These are phyloP conservation scores for Campoplex nolae DNA, from an alignment of 2,888 invertebrate species.

Conservation along the genomic window DNA sequence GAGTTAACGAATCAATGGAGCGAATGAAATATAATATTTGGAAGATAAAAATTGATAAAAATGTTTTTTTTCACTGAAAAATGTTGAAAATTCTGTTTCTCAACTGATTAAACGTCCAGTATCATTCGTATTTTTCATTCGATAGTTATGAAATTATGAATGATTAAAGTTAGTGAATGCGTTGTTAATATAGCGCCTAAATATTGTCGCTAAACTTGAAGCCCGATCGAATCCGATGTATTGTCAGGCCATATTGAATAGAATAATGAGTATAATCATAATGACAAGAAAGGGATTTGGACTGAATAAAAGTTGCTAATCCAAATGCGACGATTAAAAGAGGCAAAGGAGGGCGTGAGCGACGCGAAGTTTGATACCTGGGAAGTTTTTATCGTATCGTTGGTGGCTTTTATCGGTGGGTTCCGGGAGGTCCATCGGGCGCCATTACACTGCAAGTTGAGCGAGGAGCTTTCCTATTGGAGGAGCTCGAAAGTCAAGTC, in stretches of 20 bases:
- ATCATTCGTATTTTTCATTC: neutral
- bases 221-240: neutral
- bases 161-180: neutral
- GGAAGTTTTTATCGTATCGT: slow-evolving; percentile 38
- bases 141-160: neutral
- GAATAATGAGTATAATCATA: neutral
- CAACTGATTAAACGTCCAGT: neutral
- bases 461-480: slow-evolving; percentile 45
- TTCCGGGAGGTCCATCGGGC: slow-evolving; percentile 68
- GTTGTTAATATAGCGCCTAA: neutral
- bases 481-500: slow-evolving; percentile 42
- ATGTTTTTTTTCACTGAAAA: neutral
- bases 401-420: slow-evolving; percentile 64
- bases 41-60: too few species aligned
- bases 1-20: too few species aligned
- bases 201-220: neutral
- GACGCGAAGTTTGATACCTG: slow-evolving; percentile 43
- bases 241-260: neutral
- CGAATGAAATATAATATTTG: neutral
- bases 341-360: slow-evolving; percentile 63
- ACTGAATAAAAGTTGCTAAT: slow-evolving; percentile 45
- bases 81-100: neutral
- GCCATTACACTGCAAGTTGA: slow-evolving; percentile 74
- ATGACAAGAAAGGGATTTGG: slow-evolving; percentile 1
- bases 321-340: slow-evolving; percentile 42